These are phyloP conservation scores for Rhagonycha lutea DNA, from an alignment of 2,888 invertebrate species.

Conservation along the genomic window DNA sequence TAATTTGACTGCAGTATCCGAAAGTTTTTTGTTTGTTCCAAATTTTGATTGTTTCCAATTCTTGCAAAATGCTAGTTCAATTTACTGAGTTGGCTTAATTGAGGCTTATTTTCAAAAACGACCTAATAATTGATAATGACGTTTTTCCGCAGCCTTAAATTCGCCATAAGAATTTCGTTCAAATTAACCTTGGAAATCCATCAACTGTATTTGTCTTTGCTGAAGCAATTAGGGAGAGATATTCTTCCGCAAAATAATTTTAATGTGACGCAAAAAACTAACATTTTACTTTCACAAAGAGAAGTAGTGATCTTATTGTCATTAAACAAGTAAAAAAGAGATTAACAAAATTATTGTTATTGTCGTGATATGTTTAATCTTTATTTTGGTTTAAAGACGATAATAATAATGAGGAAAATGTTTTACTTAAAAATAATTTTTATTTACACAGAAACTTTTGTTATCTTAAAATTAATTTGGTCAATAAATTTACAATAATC, in stretches of 20 bases:
- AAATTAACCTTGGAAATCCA: not conserved
- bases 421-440: not conserved
- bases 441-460: not conserved
- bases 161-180: not conserved
- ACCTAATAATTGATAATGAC: not conserved
- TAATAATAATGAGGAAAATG: not conserved
- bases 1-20: not conserved
- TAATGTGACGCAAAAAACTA: not conserved
- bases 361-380: not conserved
- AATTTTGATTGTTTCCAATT: too few relatives aligned
- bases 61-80: not conserved
- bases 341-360: not conserved
- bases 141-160: not conserved
- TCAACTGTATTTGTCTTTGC: not conserved
- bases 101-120: not conserved
- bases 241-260: not conserved
- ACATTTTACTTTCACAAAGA: not conserved
- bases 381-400: not conserved
- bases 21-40: not conserved
- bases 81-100: not conserved
- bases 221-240: not conserved
- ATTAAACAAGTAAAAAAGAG: not conserved
- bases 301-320: not conserved
- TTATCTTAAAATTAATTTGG: constrained; percentile 2
- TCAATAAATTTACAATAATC: constrained; percentile 20